Evolutionary conservation across 2,888 invertebrate genomes (phyloP).

Genomic region (Zele albiditarsus): DNA sequence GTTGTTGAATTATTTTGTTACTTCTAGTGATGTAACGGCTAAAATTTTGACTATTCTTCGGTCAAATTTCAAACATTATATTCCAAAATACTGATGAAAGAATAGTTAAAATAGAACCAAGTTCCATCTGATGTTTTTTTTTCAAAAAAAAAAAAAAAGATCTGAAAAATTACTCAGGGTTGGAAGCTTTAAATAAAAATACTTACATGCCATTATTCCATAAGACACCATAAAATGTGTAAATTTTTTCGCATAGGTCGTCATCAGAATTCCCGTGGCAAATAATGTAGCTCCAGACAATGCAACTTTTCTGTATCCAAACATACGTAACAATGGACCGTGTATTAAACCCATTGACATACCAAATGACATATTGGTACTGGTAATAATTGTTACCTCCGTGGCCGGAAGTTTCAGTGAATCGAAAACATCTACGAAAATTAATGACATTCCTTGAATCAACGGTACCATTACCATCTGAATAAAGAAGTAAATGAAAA

Average conservation of each 20-base stretch:
- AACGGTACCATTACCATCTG: slow-evolving; percentile 75
- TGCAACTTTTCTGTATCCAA: slow-evolving; percentile 80
- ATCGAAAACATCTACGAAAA: slow-evolving; percentile 79
- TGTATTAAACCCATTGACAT: slow-evolving; percentile 80
- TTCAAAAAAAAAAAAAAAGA: too few species aligned
- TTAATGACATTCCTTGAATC: slow-evolving; percentile 79
- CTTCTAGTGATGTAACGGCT: too few species aligned
- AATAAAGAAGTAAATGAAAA: slow-evolving; percentile 36
- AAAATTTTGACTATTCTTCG: too few species aligned
- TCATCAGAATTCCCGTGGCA: slow-evolving; percentile 76
- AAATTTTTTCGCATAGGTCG: slow-evolving; percentile 76
- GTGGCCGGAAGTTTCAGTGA: slow-evolving; percentile 77
- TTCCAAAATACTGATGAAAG: too few species aligned
- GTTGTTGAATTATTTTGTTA: too few species aligned
- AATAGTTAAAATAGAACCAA: too few species aligned
- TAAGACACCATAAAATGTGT: slow-evolving; percentile 78
- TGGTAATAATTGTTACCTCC: slow-evolving; percentile 79
- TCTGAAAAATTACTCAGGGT: neutral
- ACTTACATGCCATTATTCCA: slow-evolving; percentile 82
- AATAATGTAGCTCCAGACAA: slow-evolving; percentile 76
- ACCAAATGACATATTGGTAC: slow-evolving; percentile 80
- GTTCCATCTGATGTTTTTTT: too few species aligned
- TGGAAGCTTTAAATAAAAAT: neutral
- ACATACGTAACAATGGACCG: slow-evolving; percentile 78
- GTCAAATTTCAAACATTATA: too few species aligned